Evolutionary conservation across 2,888 invertebrate genomes (phyloP).

Genomic region (Pollenia amentaria): DNA sequence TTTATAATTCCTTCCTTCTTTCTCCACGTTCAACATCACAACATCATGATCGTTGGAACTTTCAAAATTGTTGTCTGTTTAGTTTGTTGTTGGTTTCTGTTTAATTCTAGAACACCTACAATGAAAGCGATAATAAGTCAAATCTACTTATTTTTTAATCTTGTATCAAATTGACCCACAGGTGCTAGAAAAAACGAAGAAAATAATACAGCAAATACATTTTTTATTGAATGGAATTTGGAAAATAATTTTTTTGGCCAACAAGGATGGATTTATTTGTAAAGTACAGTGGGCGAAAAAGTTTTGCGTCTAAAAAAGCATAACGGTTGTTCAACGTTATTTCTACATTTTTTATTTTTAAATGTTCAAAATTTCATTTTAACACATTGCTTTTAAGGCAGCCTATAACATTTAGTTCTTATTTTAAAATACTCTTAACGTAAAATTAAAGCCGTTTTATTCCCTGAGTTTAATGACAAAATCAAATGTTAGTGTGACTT

Average conservation of each 20-base stretch:
- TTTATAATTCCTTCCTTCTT: constrained; percentile 36
- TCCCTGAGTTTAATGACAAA: no score
- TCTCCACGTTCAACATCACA: not conserved
- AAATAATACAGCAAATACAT: constrained; percentile 45
- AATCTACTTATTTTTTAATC: constrained; percentile 68
- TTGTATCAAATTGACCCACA: constrained; percentile 67
- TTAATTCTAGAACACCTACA: constrained; percentile 70
- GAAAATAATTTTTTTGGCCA: constrained; percentile 36
- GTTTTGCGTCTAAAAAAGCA: no score
- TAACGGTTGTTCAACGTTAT: no score
- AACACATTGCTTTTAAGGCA: no score
- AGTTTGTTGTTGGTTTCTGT: constrained; percentile 12
- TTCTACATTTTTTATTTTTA: no score
- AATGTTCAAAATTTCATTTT: no score
- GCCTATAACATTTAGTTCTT: no score
- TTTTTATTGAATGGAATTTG: constrained; percentile 53
- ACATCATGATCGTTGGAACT: constrained; percentile 21
- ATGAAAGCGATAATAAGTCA: constrained; percentile 72
- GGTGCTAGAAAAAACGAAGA: constrained; percentile 49
- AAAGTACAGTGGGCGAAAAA: not conserved
- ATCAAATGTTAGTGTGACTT: no score
- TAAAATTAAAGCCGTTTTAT: no score
- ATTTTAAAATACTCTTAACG: no score
- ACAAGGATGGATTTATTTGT: not conserved
- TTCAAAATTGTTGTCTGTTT: constrained; percentile 45